phyloP scores from a whole-genome alignment of 1,140 invertebrate species.

The Pemphigus obesinymphae region DNA sequence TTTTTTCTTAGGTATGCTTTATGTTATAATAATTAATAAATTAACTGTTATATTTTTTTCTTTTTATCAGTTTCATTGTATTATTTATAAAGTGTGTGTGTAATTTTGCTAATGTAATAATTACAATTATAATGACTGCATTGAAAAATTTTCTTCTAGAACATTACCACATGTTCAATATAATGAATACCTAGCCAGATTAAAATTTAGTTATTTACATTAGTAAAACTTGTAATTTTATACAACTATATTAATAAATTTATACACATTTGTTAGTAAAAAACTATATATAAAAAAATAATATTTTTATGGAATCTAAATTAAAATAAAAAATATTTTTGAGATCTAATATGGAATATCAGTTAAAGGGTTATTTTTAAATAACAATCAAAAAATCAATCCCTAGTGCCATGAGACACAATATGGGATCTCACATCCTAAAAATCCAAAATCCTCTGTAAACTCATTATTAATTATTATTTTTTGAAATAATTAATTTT shows the following conservation, averaged over 20 bases:
- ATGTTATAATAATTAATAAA: no score
- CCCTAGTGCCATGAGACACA: not conserved
- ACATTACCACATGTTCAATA: not conserved
- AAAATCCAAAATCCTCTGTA: not conserved
- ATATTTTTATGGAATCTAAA: not conserved
- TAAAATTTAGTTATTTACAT: not conserved
- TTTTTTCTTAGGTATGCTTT: no score
- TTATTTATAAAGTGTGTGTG: no score
- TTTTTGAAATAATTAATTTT: no score
- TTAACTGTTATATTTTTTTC: no score
- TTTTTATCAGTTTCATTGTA: no score
- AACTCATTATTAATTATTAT: no score
- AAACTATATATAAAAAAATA: no score
- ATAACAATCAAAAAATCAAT: not conserved
- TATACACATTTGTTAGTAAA: no score
- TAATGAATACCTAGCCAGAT: not conserved
- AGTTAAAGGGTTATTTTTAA: not conserved
- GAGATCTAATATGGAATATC: not conserved
- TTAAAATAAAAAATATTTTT: not conserved
- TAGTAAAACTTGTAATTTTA: not conserved
- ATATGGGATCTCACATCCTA: not conserved
- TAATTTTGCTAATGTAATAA: no score
- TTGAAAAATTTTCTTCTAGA: not conserved
- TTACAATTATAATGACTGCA: no score
- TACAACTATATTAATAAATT: no score